Base-by-base conservation (phyloP, 2,888 invertebrate genomes). In the Tuta absoluta region DNA sequence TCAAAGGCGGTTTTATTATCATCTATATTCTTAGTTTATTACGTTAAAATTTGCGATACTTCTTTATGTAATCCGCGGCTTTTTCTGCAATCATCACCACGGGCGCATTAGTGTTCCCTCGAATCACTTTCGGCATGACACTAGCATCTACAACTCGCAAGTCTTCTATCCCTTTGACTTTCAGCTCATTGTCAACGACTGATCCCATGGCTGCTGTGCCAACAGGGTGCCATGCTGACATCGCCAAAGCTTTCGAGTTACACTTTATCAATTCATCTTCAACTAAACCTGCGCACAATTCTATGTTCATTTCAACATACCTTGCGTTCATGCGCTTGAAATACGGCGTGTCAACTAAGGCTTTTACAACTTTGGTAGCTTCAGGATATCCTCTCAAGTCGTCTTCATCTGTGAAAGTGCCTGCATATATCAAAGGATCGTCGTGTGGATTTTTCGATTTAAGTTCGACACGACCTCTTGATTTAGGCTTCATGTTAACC, bases 251-350 rank as follows among this genome's bases (percentile, higher is more conserved):
- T 45, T 61, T 74, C 1, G 87, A 77, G 14, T 71, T 73, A 71
- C 94, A 94, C 62, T 78, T 86, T 80, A 92, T 82, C 72, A 84
- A 84, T 5, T 88, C 89, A 21, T 74, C 75, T 0, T 64, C 73
- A 0, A 19, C 11, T 70, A 86, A 45, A 67, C 74, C 70, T 1
- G 71, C 67, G 68, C 90, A 90, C 4, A 67, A 72, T 0, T 77
- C 73, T 23, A 84, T 66, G 1, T 73, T 70, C 0, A 86, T 66
- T 41, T 86, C 75, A 4, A 89, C 68, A 1, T 83, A 71, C 24
- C 71, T 71, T 5, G 87, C 86, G 0, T 75, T 71, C 67, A 80
- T 82, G 0, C 65, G 37, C 38, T 68, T 77, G 48, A 90, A 87
- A 64, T 87, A 84, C 0, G 76, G 68, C 0, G 87, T 85, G 17